Base-by-base conservation (phyloP, 2,113 vertebrate species). In the Mobula birostris region DNA sequence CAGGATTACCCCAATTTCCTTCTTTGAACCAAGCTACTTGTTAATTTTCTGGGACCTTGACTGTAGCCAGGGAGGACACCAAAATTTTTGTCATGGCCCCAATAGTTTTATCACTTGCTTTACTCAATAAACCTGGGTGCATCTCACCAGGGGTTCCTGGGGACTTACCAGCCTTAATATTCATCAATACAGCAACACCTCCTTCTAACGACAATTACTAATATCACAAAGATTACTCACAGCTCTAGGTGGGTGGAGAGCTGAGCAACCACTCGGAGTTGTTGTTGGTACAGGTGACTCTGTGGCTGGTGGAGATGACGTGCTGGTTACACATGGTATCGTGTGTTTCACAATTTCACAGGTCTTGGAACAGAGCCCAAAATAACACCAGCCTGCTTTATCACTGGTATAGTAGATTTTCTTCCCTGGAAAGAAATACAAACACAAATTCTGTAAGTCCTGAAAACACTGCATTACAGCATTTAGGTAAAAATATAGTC, bases 351-450 rank as follows among this genome's bases (percentile, higher is more conserved):
- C 95, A 95, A 98, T 82, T 0, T 11, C 63, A 94, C 98, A 99
- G 0, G 32, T 76, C 0, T 19, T 5, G 95, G 83, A 96, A 95
- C 98, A 99, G 0, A 95, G 7, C 0, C 97, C 97, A 1, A 95
- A 97, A 94, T 96, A 98, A 91, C 96, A 96, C 95, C 97, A 97
- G 0, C 97, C 98, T 0, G 87, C 95, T 0, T 95, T 96, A 95
- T 99, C 98, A 0, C 82, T 95, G 94, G 36, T 0, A 14, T 96
- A 96, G 76, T 99, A 99, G 29, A 99, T 97, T 0, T 95, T 0
- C 0, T 95, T 96, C 0, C 96, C 98, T 99, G 7, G 7, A 94
- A 90, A 0, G 94, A 2, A 94, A 61, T 32, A 2, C 5, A 90
- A 36, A 66, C 32, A 1, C 5, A 61, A n/a, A 61, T 61, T 0